Evolutionary conservation across 2,888 invertebrate genomes (phyloP).

Genomic region (Ephialtes manifestator): DNA sequence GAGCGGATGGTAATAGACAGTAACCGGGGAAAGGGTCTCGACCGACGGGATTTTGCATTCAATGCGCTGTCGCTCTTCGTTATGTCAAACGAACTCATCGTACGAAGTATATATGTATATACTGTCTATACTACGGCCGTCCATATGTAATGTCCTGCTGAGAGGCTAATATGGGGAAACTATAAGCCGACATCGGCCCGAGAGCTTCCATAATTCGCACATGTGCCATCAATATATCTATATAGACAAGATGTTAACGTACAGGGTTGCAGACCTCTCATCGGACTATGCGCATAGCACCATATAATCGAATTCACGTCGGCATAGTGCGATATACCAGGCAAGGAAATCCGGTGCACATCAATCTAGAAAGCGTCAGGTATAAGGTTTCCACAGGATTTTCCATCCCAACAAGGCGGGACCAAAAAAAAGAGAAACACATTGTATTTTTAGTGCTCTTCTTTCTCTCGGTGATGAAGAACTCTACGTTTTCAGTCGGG

Average conservation of each 20-base stretch:
- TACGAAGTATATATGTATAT: slow-evolving; percentile 37
- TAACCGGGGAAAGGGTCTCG: slow-evolving; percentile 9
- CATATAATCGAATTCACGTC: slow-evolving; percentile 59
- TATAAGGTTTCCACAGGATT: slow-evolving; percentile 24
- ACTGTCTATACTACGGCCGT: slow-evolving; percentile 9
- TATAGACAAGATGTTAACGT: slow-evolving; percentile 11
- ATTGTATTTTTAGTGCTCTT: background rate
- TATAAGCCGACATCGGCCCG: slow-evolving; percentile 41
- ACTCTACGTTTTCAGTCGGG: slow-evolving; percentile 54
- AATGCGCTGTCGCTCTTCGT: slow-evolving; percentile 67
- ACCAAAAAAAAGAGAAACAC: background rate
- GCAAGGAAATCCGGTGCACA: slow-evolving; percentile 31
- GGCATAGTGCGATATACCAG: slow-evolving; percentile 1
- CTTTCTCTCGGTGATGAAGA: slow-evolving; percentile 30
- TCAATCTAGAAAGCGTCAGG: slow-evolving; percentile 32
- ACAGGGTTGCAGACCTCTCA: slow-evolving; percentile 46
- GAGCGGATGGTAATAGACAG: slow-evolving; percentile 44
- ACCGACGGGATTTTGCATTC: slow-evolving; percentile 57
- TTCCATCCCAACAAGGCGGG: background rate
- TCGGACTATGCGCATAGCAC: slow-evolving; percentile 47
- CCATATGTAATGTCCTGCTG: slow-evolving; percentile 13
- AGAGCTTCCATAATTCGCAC: slow-evolving; percentile 60
- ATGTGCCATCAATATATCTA: slow-evolving; percentile 31
- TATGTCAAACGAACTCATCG: slow-evolving; percentile 58
- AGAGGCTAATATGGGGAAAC: slow-evolving; percentile 28